Evolutionary conservation across 2,113 vertebrate genomes (phyloP), one percentile per base, ranked within the genome.

Genomic region (Pelodiscus sinensis): DNA sequence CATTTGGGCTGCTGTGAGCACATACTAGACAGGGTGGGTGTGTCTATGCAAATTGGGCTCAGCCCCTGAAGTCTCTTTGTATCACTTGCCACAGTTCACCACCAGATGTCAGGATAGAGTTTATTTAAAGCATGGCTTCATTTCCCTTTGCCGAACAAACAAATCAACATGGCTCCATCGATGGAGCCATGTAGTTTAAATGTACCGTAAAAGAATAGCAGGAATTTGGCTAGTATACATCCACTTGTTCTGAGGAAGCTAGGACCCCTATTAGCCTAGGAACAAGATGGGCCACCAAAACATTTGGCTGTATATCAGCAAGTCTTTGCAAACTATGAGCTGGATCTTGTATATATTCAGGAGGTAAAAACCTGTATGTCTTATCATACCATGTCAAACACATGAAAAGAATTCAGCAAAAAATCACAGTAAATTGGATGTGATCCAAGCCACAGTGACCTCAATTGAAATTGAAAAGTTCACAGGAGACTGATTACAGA

Each of bases 401-500:
- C 31, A 82, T 18, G 19, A 82, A 90, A 82, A 96, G 12, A 58
- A 84, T 82, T 82, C 88, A 82, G 35, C 58, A 68, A 11, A 83
- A 71, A 84, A 84, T 84, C 92, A 75, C 81, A 82, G 88, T 35
- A 81, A 94, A 88, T 18, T 94, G 90, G 86, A 89, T 89, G 73
- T 62, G 81, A 94, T 91, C 54, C 88, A 94, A 79, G 90, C 91
- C 95, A 95, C 90, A 92, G 29, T 82, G 94, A 95, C 92, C 84
- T 96, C 92, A 90, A 87, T 0, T 86, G 89, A 95, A 97, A 96
- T 13, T 78, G 91, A 94, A 96, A 96, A 95, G 90, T 86, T 94
- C 96, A 93, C 87, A 94, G 85, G 90, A 93, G 91, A 95, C 56
- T 24, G 44, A 78, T 96, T 96, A 89, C 38, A 94, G 82, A 95